Evolutionary conservation across 2,888 invertebrate species (phyloP), one percentile per base, ranked within the genome.

Genomic region (Periphyllus acericola): DNA sequence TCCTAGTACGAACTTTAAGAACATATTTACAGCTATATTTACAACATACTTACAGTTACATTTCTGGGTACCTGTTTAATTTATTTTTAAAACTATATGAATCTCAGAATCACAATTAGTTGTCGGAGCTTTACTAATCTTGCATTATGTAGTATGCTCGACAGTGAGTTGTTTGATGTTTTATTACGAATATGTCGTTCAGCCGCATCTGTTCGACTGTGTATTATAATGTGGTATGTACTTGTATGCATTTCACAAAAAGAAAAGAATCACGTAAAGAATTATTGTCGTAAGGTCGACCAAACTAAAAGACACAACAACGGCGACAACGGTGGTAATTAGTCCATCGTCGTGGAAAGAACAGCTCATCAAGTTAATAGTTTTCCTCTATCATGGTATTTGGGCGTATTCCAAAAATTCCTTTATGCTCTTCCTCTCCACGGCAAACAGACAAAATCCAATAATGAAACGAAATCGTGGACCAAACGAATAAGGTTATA

Each of bases 281-380:
- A 46, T 29, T 83, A n/a, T 52, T 75, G 55, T 75, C 36, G 60
- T 60, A 66, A 60, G 29, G 60, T 83, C 36, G 74, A 36, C 72
- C 34, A n/a, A 72, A 72, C 34, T 21, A 74, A 75, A 83, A 36
- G 83, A 83, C 55, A 60, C 34, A 21, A 72, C 21, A 34, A 36
- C 72, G 55, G 36, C 34, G 55, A 60, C 74, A 14, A 9, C 25
- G 6, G n/a, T 83, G 6, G n/a, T 83, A 83, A 82, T 83, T 75
- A 83, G 74, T 83, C 74, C 55, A 36, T 21, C 55, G n/a, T 36
- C 83, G 74, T 29, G 74, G 40, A 83, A 75, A 60, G 11, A 75
- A 75, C n/a, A 40, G 25, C 29, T 60, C 75, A 60, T 83, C 60
- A 60, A 66, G 40, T 75, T 75, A 66, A 66, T 75, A 60, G 36